A percentile compares a stretch with the other conserved stretches of the same genome.
Evolutionary conservation across 1,140 invertebrate genomes (phyloP).

Genomic region (Diorhabda carinulata): DNA sequence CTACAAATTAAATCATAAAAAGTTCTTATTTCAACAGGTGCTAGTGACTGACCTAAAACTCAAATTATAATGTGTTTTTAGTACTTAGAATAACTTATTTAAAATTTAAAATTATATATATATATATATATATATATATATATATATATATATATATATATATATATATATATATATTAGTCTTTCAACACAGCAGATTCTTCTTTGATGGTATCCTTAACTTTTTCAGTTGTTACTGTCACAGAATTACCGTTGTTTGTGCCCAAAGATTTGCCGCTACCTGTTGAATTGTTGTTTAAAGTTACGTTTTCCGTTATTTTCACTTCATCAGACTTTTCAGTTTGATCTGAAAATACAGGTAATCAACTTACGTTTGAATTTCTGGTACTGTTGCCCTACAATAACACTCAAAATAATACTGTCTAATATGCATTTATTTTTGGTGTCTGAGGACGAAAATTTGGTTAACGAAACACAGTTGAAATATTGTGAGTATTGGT

Average conservation of each 20-base stretch:
- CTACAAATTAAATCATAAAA: too few relatives aligned
- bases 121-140: too few relatives aligned
- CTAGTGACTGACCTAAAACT: too few relatives aligned
- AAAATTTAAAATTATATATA: too few relatives aligned
- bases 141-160: too few relatives aligned
- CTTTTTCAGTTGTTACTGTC: conserved; percentile 26
- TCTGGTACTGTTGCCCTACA: background rate
- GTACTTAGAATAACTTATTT: too few relatives aligned
- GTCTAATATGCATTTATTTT: conserved; percentile 9
- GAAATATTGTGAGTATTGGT: background rate
- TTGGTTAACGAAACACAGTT: background rate
- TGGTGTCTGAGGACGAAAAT: background rate
- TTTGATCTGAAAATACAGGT: conserved; percentile 30
- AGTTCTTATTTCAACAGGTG: too few relatives aligned
- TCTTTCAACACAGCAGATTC: conserved; percentile 39
- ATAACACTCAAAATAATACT: background rate
- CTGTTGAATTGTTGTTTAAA: conserved; percentile 21
- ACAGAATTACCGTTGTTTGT: conserved; percentile 19
- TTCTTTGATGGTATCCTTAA: conserved; percentile 35
- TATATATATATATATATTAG: conserved; percentile 20
- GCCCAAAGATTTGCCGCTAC: conserved; percentile 23
- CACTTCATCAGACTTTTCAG: conserved; percentile 40
- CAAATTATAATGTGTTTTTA: too few relatives aligned
- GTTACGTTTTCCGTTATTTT: conserved; percentile 33
- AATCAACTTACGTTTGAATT: conserved; percentile 27